Evolutionary conservation across 1,140 invertebrate genomes (phyloP), one percentile per base, ranked within the genome.

Genomic region (Condylostylus longicornis): DNA sequence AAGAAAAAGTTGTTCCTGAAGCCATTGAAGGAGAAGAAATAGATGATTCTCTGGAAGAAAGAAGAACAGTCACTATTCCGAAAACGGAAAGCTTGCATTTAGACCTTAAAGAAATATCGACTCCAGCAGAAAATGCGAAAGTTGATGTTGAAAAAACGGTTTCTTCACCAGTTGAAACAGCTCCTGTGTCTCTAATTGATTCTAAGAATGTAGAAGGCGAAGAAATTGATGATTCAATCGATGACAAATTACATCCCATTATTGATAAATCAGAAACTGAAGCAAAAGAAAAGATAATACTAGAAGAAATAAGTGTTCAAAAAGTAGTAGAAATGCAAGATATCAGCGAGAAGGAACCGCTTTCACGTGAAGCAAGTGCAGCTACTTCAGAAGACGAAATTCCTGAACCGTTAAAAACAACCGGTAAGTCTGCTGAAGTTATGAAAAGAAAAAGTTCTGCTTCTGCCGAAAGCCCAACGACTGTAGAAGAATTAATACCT

Each of bases 401-500:
- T 8, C 55, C 55, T 1, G 48, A 34, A 1, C 42, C 48, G 19
- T 28, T 46, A n/a, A 25, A 25, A n/a, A 25, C 23, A 8, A 25
- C 7, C 7, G n/a, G 7, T 8, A 8, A 7, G 7, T 12, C 38
- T 10, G 27, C 32, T 22, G 22, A 27, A 3, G 31, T 41, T 0
- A 43, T 44, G n/a, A 48, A 52, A 18, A 45, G 40, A 1, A 53
- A 56, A 22, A 55, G 58, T 17, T 58, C 55, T 2, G 32, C 43
- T 6, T 58, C 55, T 12, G 31, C 56, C 4, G 55, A 58, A 13
- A 58, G 55, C 18, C 55, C 55, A 0, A 50, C 50, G 7, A 58
- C 55, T 5, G 56, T 58, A 10, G 55, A 58, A 36, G 55, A 58
- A 42, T n/a, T n/a, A n/a, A n/a, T n/a, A n/a, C n/a, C n/a, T n/a